Evolutionary conservation across 2,888 invertebrate genomes (phyloP), one percentile per base, ranked within the genome.

Genomic region (Hetaerina titia): DNA sequence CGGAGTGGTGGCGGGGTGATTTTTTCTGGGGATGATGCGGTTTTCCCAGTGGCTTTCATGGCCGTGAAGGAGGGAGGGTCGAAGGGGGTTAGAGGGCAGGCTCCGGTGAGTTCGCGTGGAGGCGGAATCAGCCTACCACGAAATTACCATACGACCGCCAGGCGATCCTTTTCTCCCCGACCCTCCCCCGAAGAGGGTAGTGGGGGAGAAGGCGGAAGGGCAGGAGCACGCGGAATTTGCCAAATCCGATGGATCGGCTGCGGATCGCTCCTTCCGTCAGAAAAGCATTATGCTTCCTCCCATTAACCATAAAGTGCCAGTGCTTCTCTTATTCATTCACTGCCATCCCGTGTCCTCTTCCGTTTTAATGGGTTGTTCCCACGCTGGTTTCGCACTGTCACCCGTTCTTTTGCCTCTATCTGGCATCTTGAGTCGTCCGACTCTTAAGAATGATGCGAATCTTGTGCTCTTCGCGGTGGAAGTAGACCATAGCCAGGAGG

Each of bases 51-150:
- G 90, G 90, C 45, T 90, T 63, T 15, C n/a, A 4, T 25, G 22
- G 25, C 13, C 13, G 19, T n/a, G 69, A 17, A 69, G 69, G 69
- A 69, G 19, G 69, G 17, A 17, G 17, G 69, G 19, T 19, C 8
- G 69, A 22, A 69, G 69, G 17, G 69, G 69, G 69, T 69, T 22
- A 22, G 69, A 11, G 57, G 56, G 31, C 64, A 31, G 15, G 63
- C 90, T 17, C 64, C 63, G 90, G 58, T 90, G 60, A 31, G 45
- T 64, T 60, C 64, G 60, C 92, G 92, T 56, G 74, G 69, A 56
- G 92, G 56, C 69, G 69, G 69, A 69, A 69, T 92, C 92, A 92
- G 56, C 92, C 69, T 74, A 69, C 64, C 92, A 92, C 92, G 92
- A 92, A 92, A 92, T 92, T 92, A 74, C 92, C 92, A 74, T 92